Evolutionary conservation across 2,797 vertebrate genomes (phyloP).

Genomic region (Ctenochaetus hawaiiensis): DNA sequence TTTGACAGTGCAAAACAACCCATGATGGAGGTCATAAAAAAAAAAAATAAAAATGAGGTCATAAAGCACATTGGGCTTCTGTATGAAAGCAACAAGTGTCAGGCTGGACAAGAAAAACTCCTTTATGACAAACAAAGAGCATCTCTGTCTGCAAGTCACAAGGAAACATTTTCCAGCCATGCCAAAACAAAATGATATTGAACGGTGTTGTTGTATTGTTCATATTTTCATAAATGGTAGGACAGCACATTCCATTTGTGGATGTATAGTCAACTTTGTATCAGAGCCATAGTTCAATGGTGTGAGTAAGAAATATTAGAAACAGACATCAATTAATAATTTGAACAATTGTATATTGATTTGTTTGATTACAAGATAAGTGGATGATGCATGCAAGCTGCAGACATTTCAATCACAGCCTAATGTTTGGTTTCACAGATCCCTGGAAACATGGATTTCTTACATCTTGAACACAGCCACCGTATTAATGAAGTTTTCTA

Average conservation of each 20-base stretch:
- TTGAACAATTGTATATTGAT: slow-evolving; percentile 11
- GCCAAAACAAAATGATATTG: not conserved
- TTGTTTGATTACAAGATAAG: slow-evolving; percentile 1
- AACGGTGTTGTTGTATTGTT: not conserved
- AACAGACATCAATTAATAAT: slow-evolving; percentile 14
- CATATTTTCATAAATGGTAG: not conserved
- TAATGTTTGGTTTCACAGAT: slow-evolving; percentile 2
- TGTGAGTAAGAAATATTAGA: not conserved
- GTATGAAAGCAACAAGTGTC: slow-evolving; percentile 5
- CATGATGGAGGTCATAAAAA: not conserved
- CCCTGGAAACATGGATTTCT: slow-evolving; percentile 7
- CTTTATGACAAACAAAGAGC: slow-evolving; percentile 52
- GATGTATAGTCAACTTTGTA: not conserved
- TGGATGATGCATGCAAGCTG: slow-evolving; percentile 45
- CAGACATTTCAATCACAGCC: slow-evolving; percentile 36
- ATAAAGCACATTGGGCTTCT: slow-evolving; percentile 15
- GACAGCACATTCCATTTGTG: not conserved
- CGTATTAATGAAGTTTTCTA: slow-evolving; percentile 48
- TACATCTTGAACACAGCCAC: slow-evolving; percentile 21
- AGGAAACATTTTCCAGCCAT: slow-evolving; percentile 9
- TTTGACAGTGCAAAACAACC: slow-evolving; percentile 20
- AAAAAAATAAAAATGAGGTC: not conserved
- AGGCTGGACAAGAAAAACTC: slow-evolving; percentile 1
- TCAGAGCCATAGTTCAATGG: not conserved
- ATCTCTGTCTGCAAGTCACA: slow-evolving; percentile 49